Conservation (phyloP, 2,888 invertebrate species). For the Pachydiplax longipennis region DNA sequence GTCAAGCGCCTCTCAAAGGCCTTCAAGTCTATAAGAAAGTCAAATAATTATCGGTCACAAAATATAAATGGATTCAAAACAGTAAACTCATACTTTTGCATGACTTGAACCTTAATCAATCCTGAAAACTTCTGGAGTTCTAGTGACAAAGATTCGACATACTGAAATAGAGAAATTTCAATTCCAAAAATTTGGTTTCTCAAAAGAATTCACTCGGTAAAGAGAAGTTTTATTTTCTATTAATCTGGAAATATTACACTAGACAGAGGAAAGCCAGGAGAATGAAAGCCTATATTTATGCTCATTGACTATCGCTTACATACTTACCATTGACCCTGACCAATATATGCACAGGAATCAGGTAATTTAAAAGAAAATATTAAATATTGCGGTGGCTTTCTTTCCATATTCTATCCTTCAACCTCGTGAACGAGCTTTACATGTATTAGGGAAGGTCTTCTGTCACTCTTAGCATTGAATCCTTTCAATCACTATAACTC, state of each 20-base stretch:
- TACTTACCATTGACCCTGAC: slow-evolving; percentile 30
- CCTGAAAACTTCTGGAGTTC: neutral
- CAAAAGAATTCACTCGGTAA: too few relatives aligned
- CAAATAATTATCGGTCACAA: neutral
- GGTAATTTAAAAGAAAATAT: slow-evolving; percentile 10
- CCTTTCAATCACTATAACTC: slow-evolving; percentile 35
- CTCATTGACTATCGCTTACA: neutral
- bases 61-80: neutral
- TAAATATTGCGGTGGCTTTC: slow-evolving; percentile 22
- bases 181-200: too few relatives aligned
- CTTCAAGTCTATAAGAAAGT: slow-evolving; percentile 81
- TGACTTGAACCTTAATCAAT: neutral
- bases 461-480: slow-evolving; percentile 33
- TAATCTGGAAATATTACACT: neutral
- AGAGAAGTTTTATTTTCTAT: neutral
- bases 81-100: neutral
- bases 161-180: too few relatives aligned
- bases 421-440: slow-evolving; percentile 13
- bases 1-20: slow-evolving; percentile 96
- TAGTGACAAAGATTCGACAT: too few relatives aligned
- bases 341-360: slow-evolving; percentile 20
- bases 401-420: slow-evolving; percentile 17
- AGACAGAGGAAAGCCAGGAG: slow-evolving; percentile 12
- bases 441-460: slow-evolving; percentile 32
- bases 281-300: slow-evolving; percentile 3